Percentiles rank a stretch among this genome's conserved stretches.
Evolutionary conservation across 1,140 invertebrate species (phyloP).

Genomic region (Drosophila leontia): DNA sequence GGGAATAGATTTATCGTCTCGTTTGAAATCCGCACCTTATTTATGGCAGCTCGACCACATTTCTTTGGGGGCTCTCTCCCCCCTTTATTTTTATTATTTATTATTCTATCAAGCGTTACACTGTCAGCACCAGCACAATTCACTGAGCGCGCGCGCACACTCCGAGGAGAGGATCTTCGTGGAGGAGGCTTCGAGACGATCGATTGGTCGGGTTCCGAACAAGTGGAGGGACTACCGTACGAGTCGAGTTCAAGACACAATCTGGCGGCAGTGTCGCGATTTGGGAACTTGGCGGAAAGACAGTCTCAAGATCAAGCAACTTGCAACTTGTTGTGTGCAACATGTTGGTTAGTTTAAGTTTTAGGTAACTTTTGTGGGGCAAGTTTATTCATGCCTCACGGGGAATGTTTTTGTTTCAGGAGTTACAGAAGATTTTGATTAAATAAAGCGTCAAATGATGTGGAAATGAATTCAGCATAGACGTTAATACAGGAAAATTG

Average conservation of each 20-base stretch:
- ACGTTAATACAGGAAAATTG: no score
- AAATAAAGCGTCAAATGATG: no score
- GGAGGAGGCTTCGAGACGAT: conserved; percentile 10
- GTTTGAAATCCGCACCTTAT: conserved; percentile 59
- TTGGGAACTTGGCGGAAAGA: background rate
- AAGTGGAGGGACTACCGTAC: conserved; percentile 26
- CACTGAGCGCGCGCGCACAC: conserved; percentile 17
- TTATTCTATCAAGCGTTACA: conserved; percentile 62
- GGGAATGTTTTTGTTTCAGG: background rate
- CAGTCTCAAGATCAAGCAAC: background rate
- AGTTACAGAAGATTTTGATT: background rate
- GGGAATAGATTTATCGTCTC: conserved; percentile 62
- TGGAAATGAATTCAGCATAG: no score
- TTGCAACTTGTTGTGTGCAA: conserved; percentile 52
- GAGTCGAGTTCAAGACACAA: conserved; percentile 29
- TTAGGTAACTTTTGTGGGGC: background rate
- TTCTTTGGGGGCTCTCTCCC: conserved; percentile 33
- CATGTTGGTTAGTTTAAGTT: conserved; percentile 16
- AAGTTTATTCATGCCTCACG: background rate
- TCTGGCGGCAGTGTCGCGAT: conserved; percentile 21
- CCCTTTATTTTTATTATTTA: conserved; percentile 51
- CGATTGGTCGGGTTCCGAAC: conserved; percentile 1
- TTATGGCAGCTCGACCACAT: conserved; percentile 53
- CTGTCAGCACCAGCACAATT: conserved; percentile 59
- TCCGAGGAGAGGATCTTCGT: background rate